Percentiles rank a stretch among this genome's conserved stretches.
phyloP scores from a whole-genome alignment of 1,140 invertebrate genomes.

The Drosophila mayri region DNA sequence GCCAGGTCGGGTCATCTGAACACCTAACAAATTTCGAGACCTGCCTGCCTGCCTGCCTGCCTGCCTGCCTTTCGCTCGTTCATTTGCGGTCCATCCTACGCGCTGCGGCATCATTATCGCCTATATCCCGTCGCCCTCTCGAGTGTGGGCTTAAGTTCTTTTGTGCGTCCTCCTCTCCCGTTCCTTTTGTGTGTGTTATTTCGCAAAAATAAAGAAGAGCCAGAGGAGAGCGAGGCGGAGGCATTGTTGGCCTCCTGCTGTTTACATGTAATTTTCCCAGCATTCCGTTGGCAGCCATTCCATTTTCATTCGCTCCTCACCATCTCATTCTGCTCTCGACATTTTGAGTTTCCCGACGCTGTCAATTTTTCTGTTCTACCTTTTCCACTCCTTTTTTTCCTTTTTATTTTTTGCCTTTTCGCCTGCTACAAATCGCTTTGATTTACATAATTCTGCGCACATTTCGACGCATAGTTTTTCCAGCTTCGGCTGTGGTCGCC shows the following conservation, averaged over 20 bases:
- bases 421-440: conserved; percentile 77
- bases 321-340: conserved; percentile 49
- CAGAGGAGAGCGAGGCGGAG: conserved; percentile 4
- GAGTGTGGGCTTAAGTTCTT: conserved; percentile 58
- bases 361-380: conserved; percentile 66
- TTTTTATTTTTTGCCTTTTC: conserved; percentile 16
- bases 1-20: conserved; percentile 40
- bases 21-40: conserved; percentile 64
- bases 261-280: conserved; percentile 78
- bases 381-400: conserved; percentile 52
- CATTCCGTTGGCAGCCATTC: conserved; percentile 34
- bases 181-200: conserved; percentile 46
- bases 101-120: conserved; percentile 66
- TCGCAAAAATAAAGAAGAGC: conserved; percentile 48
- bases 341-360: conserved; percentile 76
- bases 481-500: conserved; percentile 12
- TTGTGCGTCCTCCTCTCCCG: conserved; percentile 39
- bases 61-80: conserved; percentile 51
- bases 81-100: conserved; percentile 70
- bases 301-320: background rate
- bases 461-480: conserved; percentile 77
- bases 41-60: conserved; percentile 21
- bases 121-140: conserved; percentile 20
- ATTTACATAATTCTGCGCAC: conserved; percentile 82
- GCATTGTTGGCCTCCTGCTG: conserved; percentile 65